These are phyloP conservation scores for Drosophila rellima DNA, from an alignment of 2,888 invertebrate species.

Conservation along the genomic window DNA sequence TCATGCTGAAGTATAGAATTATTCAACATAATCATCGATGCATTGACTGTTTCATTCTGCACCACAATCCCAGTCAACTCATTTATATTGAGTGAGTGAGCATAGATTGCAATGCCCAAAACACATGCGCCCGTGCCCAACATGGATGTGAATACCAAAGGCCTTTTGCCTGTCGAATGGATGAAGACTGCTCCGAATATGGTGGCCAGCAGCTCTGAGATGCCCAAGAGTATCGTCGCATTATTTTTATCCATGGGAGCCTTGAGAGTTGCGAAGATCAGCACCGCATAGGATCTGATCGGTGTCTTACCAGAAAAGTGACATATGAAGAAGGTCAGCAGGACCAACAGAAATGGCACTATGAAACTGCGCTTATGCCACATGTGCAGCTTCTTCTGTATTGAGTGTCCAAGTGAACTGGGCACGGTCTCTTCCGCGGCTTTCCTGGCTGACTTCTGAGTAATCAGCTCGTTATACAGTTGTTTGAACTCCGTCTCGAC, in stretches of 20 bases:
- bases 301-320: conserved; percentile 29
- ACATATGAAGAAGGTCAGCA: conserved; percentile 13
- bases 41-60: background rate
- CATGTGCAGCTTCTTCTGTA: conserved; percentile 17
- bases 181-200: conserved; percentile 18
- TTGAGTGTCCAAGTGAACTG: background rate
- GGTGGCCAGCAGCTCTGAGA: conserved; percentile 15
- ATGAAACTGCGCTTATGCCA: conserved; percentile 24
- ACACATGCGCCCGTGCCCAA: conserved; percentile 19
- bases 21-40: background rate
- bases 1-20: background rate
- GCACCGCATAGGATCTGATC: conserved; percentile 17
- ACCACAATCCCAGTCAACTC: conserved; percentile 10
- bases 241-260: conserved; percentile 17
- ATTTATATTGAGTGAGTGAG: conserved; percentile 3
- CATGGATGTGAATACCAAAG: conserved; percentile 15
- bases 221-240: conserved; percentile 18
- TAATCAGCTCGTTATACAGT: conserved; percentile 15
- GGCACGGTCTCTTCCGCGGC: background rate
- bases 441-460: background rate
- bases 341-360: conserved; percentile 13
- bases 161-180: conserved; percentile 19
- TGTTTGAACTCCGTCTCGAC: conserved; percentile 18
- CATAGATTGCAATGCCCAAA: conserved; percentile 23
- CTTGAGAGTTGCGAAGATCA: conserved; percentile 17